Evolutionary conservation across 1,140 invertebrate species (phyloP).

Genomic region (Leptinotarsa defecta): DNA sequence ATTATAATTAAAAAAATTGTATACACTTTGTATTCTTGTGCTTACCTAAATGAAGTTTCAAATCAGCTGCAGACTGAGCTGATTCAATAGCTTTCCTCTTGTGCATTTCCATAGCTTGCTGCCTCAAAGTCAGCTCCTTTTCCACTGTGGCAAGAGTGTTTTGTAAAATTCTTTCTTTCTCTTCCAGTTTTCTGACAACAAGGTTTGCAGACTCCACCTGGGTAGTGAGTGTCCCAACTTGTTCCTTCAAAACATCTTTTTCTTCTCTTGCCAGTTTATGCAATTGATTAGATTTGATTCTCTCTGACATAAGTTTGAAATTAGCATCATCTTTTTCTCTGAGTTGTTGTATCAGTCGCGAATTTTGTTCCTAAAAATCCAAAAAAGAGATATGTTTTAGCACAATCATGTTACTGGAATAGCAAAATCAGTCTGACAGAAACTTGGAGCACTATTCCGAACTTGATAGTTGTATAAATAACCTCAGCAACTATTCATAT

Average conservation of each 20-base stretch:
- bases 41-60: constrained; percentile 93
- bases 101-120: constrained; percentile 96
- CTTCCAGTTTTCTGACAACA: constrained; percentile 93
- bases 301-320: constrained; percentile 98
- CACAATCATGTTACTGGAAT: no score
- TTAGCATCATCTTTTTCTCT: constrained; percentile 99
- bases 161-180: constrained; percentile 94
- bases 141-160: constrained; percentile 91
- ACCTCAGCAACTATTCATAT: no score
- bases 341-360: constrained; percentile 91
- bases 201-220: constrained; percentile 91
- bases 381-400: background rate
- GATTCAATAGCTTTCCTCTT: constrained; percentile 96
- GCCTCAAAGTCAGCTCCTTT: constrained; percentile 87
- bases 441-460: no score
- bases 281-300: constrained; percentile 95
- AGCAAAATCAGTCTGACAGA: no score
- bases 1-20: no score
- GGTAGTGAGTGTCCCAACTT: constrained; percentile 64
- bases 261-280: constrained; percentile 94
- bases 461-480: no score
- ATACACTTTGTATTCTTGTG: background rate
- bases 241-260: constrained; percentile 87
- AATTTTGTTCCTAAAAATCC: constrained; percentile 81
- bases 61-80: constrained; percentile 94